Base-by-base conservation (phyloP, 2,113 vertebrate species). In the Manacus vitellinus region DNA sequence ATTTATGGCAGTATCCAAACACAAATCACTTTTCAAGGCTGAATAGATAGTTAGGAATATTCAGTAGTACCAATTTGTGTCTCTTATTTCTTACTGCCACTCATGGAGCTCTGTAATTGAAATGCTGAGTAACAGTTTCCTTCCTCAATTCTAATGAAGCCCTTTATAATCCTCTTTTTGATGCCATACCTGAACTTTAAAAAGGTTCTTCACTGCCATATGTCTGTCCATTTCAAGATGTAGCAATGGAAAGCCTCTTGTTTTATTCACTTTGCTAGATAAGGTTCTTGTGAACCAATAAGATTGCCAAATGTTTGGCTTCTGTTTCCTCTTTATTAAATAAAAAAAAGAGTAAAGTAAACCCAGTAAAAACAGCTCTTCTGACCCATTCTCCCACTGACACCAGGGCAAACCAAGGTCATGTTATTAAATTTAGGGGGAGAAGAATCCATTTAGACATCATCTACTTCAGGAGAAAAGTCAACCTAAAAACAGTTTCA, bases 91-190 rank as follows among this genome's bases (percentile, higher is more conserved):
- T 96, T 93, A 92, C 77, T 96, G 92, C 59, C 92, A 89, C 65
- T 96, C 85, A 85, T 94, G 82, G 77, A 94, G 41, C 70, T 95
- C 76, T 89, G 74, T 97, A 97, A 98, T 96, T 98, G 97, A 97
- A 98, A 97, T 95, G 89, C 92, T 97, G 81, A 96, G 92, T 94
- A 98, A 98, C 71, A 97, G 65, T 97, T 98, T 98, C 95, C 89
- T 72, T 94, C 89, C 92, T 96, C 95, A 96, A 73, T 98, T 98
- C 97, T 97, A 98, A 97, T 96, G 81, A 97, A 96, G 94, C 83
- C 95, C 95, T 98, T 98, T 98, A 97, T 98, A 98, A 97, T 97
- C 90, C 91, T 97, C 91, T 93, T 96, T 98, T 95, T 96, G 97
- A 98, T 97, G 88, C 88, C 96, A 91, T 97, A 89, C 44, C 93